phyloP scores from a whole-genome alignment of 2,797 vertebrate species.

The Monodelphis domestica region DNA sequence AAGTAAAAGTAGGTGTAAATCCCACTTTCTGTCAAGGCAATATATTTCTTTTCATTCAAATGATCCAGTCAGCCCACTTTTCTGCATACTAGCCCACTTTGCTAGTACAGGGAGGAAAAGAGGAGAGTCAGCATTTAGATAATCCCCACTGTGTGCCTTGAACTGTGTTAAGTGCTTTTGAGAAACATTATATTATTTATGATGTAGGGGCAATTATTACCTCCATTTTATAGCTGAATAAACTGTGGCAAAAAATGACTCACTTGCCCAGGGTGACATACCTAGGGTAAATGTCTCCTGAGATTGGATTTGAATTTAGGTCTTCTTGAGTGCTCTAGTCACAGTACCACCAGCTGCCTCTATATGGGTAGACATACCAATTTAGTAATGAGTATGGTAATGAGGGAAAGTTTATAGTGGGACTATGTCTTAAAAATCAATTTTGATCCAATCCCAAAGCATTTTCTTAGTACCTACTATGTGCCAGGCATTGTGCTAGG shows the following conservation, averaged over 20 bases:
- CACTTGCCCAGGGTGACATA: not conserved
- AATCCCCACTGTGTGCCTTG: not conserved
- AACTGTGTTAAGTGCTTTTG: not conserved
- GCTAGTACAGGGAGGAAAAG: not conserved
- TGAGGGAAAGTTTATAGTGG: not conserved
- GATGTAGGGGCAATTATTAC: not conserved
- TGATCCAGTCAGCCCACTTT: not conserved
- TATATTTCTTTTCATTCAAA: not conserved
- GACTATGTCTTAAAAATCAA: not conserved
- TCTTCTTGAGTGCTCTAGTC: not conserved
- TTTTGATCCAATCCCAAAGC: not conserved
- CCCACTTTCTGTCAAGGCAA: not conserved
- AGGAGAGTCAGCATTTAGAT: not conserved
- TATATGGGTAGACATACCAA: not conserved
- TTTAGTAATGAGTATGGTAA: not conserved
- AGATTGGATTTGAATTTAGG: not conserved
- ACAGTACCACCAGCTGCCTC: not conserved
- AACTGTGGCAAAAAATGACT: not conserved
- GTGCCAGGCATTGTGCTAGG: not conserved
- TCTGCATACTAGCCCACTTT: not conserved
- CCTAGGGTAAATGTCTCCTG: not conserved
- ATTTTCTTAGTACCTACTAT: not conserved
- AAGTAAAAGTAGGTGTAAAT: not conserved
- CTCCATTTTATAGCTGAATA: not conserved
- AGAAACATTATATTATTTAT: not conserved